These are phyloP conservation scores for Cyprinodon brontotheroides DNA, from an alignment of 2,113 vertebrate species.

Conservation along the genomic window DNA sequence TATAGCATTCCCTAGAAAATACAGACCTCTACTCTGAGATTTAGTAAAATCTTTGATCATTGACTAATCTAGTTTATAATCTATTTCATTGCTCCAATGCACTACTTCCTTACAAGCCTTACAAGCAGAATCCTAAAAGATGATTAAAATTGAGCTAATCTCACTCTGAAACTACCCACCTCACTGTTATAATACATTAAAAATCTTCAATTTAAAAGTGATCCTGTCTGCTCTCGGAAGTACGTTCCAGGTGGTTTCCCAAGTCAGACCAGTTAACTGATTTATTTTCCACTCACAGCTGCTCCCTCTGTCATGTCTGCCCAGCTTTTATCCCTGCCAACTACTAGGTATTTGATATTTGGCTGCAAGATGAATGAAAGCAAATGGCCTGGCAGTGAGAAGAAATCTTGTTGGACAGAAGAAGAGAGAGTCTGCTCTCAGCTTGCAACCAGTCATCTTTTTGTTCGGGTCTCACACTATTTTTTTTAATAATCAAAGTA, in stretches of 20 bases:
- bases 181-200: neutral
- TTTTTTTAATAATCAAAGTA: slow-evolving; percentile 35
- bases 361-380: slow-evolving; percentile 25
- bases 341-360: slow-evolving; percentile 22
- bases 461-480: slow-evolving; percentile 25
- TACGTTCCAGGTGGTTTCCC: slow-evolving; percentile 17
- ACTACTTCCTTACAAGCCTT: neutral
- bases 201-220: neutral
- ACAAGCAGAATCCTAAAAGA: slow-evolving; percentile 4
- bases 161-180: neutral
- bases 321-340: neutral
- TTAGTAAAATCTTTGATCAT: too few relatives aligned
- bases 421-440: slow-evolving; percentile 19
- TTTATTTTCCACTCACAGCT: slow-evolving; percentile 12
- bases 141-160: slow-evolving; percentile 5
- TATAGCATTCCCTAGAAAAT: too few relatives aligned
- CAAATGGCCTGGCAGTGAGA: slow-evolving; percentile 24
- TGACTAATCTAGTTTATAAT: too few relatives aligned
- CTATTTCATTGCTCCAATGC: too few relatives aligned
- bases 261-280: slow-evolving; percentile 15
- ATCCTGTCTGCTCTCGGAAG: neutral
- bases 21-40: too few relatives aligned
- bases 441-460: slow-evolving; percentile 12
- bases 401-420: slow-evolving; percentile 28
- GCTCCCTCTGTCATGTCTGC: slow-evolving; percentile 22